Conservation (phyloP, 2,888 invertebrate genomes). For the Silvanus unidentatus region DNA sequence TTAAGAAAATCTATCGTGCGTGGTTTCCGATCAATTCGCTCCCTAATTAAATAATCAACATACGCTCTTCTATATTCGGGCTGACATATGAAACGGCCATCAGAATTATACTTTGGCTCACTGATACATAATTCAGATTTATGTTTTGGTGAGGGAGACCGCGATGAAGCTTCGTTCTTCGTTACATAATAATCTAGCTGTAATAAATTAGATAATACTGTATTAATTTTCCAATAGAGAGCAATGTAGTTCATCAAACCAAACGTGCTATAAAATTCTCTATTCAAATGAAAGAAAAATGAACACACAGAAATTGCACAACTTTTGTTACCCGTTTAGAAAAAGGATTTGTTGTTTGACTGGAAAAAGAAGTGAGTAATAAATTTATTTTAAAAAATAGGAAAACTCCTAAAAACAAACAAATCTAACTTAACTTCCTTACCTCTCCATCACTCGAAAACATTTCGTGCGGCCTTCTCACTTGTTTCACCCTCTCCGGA, state of each 20-base stretch:
- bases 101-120: slow-evolving; percentile 32
- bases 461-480: slow-evolving; percentile 28
- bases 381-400: too few relatives aligned
- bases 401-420: too few relatives aligned
- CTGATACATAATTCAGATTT: slow-evolving; percentile 20
- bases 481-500: slow-evolving; percentile 43
- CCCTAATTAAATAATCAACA: slow-evolving; percentile 16
- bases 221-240: too few relatives aligned
- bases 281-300: too few relatives aligned
- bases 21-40: slow-evolving; percentile 14
- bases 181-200: slow-evolving; percentile 35
- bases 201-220: too few relatives aligned
- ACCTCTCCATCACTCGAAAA: slow-evolving; percentile 35
- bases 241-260: too few relatives aligned
- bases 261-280: too few relatives aligned
- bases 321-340: too few relatives aligned
- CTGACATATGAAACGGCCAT: slow-evolving; percentile 40
- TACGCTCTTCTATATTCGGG: slow-evolving; percentile 49
- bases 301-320: too few relatives aligned
- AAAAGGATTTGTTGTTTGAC: too few relatives aligned
- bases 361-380: too few relatives aligned
- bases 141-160: slow-evolving; percentile 14
- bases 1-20: too few relatives aligned
- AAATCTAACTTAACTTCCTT: slow-evolving; percentile 12
- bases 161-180: slow-evolving; percentile 29